These are phyloP conservation scores for Epizoanthus rinbou DNA, from an alignment of 92 coral and sea anemone species.

Conservation along the genomic window DNA sequence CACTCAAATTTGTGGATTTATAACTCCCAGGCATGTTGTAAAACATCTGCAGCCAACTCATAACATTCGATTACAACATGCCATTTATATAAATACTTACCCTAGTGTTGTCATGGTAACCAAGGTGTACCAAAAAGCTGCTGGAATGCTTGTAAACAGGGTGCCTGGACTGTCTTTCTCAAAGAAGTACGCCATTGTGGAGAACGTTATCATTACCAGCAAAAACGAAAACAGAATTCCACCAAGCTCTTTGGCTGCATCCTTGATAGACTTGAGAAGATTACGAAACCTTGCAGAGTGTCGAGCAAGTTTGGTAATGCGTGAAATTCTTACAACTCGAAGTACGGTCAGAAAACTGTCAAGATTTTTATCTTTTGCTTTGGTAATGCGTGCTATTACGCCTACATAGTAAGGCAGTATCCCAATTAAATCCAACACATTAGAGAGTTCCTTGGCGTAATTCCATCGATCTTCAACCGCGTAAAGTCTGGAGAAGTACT, in stretches of 20 bases:
- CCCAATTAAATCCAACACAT: constrained; percentile 73
- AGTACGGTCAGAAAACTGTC: constrained; percentile 62
- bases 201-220: constrained; percentile 76
- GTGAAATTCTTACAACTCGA: constrained; percentile 73
- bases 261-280: constrained; percentile 61
- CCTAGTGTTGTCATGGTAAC: constrained; percentile 96
- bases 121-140: constrained; percentile 84
- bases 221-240: constrained; percentile 85
- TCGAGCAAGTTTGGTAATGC: constrained; percentile 81
- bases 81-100: constrained; percentile 45
- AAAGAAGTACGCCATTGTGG: constrained; percentile 60
- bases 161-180: constrained; percentile 48
- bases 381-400: constrained; percentile 45
- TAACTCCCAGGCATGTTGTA: too few species aligned
- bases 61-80: too few species aligned
- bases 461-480: constrained; percentile 67
- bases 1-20: too few species aligned
- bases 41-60: too few species aligned
- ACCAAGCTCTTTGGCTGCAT: constrained; percentile 82
- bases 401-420: constrained; percentile 83
- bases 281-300: constrained; percentile 77
- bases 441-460: constrained; percentile 64
- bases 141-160: constrained; percentile 75
- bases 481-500: constrained; percentile 70
- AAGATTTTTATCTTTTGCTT: constrained; percentile 50